Evolutionary conservation across 2,797 vertebrate species (phyloP).

Genomic region (Agapornis canus): DNA sequence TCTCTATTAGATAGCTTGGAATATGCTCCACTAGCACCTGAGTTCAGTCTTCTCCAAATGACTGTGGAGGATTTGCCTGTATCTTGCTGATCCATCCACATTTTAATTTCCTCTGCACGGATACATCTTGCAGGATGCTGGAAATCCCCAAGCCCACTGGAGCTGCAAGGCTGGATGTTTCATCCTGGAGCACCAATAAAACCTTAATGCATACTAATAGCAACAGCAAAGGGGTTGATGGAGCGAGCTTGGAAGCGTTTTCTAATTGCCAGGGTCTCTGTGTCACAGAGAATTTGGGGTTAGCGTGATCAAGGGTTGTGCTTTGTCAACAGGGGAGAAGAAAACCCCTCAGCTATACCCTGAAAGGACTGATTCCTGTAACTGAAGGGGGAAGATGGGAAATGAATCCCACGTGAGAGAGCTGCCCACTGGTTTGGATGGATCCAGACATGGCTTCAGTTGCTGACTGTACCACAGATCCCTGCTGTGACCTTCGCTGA

Average conservation of each 20-base stretch:
- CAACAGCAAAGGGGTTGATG: conserved; percentile 64
- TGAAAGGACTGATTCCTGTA: conserved; percentile 17
- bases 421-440: background rate
- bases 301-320: conserved; percentile 11
- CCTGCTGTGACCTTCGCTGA: background rate
- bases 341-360: background rate
- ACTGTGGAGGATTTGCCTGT: conserved; percentile 66
- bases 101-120: conserved; percentile 71
- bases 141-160: conserved; percentile 72
- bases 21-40: conserved; percentile 50
- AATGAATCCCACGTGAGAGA: background rate
- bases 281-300: conserved; percentile 53
- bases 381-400: background rate
- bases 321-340: conserved; percentile 4
- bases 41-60: conserved; percentile 67
- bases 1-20: conserved; percentile 49
- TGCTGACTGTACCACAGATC: background rate
- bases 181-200: conserved; percentile 65
- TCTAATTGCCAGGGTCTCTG: conserved; percentile 48
- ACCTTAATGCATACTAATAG: conserved; percentile 68
- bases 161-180: conserved; percentile 68
- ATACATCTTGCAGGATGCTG: conserved; percentile 69
- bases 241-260: conserved; percentile 45
- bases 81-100: conserved; percentile 73
- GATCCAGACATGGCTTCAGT: background rate